Evolutionary conservation across 2,113 vertebrate species (phyloP).

Genomic region (Lampris incognitus): DNA sequence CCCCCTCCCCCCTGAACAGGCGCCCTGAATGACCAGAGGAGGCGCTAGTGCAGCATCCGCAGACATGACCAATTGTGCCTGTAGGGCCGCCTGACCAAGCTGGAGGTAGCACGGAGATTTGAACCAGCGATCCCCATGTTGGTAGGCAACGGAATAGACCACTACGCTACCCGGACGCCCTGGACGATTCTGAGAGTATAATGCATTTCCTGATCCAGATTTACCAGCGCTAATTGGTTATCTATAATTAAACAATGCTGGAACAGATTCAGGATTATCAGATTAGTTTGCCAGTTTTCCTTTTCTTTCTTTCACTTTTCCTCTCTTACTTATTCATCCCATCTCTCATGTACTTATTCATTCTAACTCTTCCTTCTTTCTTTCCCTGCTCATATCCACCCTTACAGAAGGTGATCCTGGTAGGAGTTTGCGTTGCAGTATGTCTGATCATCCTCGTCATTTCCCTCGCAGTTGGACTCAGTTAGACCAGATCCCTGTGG

Average conservation of each 20-base stretch:
- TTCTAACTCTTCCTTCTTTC: constrained; percentile 38
- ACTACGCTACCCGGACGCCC: too few species aligned
- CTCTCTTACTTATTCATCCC: background rate
- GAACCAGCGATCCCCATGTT: too few species aligned
- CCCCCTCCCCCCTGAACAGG: too few species aligned
- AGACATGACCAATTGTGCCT: too few species aligned
- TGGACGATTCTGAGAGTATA: background rate
- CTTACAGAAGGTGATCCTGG: constrained; percentile 80
- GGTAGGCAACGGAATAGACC: too few species aligned
- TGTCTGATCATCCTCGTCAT: constrained; percentile 76
- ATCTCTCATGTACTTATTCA: background rate
- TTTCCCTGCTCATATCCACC: constrained; percentile 27
- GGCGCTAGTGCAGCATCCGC: too few species aligned
- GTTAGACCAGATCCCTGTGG: constrained; percentile 54
- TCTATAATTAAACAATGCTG: background rate
- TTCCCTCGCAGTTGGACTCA: constrained; percentile 74
- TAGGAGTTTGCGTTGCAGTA: constrained; percentile 73
- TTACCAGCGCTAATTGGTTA: background rate
- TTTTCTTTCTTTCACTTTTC: constrained; percentile 4
- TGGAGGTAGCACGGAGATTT: too few species aligned
- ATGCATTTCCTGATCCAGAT: background rate
- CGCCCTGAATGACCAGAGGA: too few species aligned
- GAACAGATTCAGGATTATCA: background rate
- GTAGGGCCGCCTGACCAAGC: too few species aligned
- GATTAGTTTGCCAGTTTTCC: too few species aligned